A percentile compares a stretch with the other conserved stretches of the same genome.
Conservation (phyloP, 2,888 invertebrate species). For the Polydrusus pterygomalis region DNA sequence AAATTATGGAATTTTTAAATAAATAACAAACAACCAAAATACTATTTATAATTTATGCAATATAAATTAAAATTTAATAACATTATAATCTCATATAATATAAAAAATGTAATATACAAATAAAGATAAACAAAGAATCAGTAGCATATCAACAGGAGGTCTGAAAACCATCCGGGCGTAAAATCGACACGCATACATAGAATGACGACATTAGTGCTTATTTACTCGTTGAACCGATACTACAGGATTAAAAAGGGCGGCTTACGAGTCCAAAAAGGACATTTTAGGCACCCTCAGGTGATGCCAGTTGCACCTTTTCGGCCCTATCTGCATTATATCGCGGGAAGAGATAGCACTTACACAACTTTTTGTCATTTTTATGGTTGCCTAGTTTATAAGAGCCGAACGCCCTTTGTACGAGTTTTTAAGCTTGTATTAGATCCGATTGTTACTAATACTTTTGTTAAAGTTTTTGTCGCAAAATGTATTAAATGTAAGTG, state of each 20-base stretch:
- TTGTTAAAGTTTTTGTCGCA: conserved; percentile 6
- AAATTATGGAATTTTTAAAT: too few species aligned
- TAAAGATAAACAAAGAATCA: conserved; percentile 39
- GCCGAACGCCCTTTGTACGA: conserved; percentile 19
- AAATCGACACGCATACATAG: conserved; percentile 39
- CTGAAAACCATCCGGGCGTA: conserved; percentile 24
- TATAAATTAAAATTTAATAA: not conserved
- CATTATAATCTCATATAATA: not conserved
- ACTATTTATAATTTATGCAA: too few species aligned
- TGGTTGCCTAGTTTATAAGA: conserved; percentile 41
- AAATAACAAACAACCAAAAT: too few species aligned
- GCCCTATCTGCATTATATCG: conserved; percentile 35
- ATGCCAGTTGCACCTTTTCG: conserved; percentile 48
- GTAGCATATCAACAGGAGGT: conserved; percentile 43
- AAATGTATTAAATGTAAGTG: conserved; percentile 5
- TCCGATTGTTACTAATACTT: conserved; percentile 20
- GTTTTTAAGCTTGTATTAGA: conserved; percentile 10
- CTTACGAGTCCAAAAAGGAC: conserved; percentile 26
- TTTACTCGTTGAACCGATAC: conserved; percentile 42
- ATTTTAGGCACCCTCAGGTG: conserved; percentile 52
- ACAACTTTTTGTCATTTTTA: conserved; percentile 48
- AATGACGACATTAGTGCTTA: conserved; percentile 36
- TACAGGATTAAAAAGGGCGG: conserved; percentile 48
- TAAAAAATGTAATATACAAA: too few species aligned
- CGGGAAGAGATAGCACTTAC: conserved; percentile 47